A percentile compares a stretch with the other conserved stretches of the same genome.
phyloP scores from a whole-genome alignment of 1,140 invertebrate genomes.

The Bursaphelenchus mucronatus region DNA sequence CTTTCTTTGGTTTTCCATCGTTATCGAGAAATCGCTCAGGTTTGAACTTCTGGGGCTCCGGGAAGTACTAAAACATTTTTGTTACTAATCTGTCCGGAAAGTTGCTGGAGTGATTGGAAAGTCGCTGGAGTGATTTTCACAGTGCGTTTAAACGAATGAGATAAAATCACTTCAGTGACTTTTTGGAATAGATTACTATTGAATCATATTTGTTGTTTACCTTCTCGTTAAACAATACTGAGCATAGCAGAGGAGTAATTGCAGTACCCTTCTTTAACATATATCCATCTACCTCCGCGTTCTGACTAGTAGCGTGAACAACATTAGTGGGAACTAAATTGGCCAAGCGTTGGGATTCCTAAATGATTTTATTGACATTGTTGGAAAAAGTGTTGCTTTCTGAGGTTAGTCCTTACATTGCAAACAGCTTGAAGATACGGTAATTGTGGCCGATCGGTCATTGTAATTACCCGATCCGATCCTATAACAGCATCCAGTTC shows the following conservation, averaged over 20 bases:
- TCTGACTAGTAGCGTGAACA: constrained; percentile 16
- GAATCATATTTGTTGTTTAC: constrained; percentile 4
- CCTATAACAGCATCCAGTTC: constrained; percentile 21
- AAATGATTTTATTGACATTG: background rate
- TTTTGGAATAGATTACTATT: background rate
- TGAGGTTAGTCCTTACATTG: constrained; percentile 14
- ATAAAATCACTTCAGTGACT: too few species aligned
- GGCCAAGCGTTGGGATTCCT: constrained; percentile 35
- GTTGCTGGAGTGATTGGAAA: too few species aligned
- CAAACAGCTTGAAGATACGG: constrained; percentile 26
- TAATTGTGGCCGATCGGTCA: constrained; percentile 12
- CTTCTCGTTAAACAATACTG: constrained; percentile 33
- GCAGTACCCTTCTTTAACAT: constrained; percentile 17
- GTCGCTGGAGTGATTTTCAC: too few species aligned
- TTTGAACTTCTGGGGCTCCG: constrained; percentile 76
- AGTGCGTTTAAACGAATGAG: too few species aligned
- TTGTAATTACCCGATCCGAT: constrained; percentile 9
- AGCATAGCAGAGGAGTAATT: constrained; percentile 29
- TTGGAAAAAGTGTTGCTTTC: constrained; percentile 5
- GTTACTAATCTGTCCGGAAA: too few species aligned
- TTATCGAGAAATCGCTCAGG: constrained; percentile 75
- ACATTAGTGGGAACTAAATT: constrained; percentile 31
- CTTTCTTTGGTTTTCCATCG: constrained; percentile 72
- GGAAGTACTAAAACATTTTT: constrained; percentile 70
- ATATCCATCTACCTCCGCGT: constrained; percentile 28